A percentile compares a stretch with the other conserved stretches of the same genome.
These are phyloP conservation scores for Gyps fulvus DNA, from an alignment of 2,113 vertebrate genomes.

Conservation along the genomic window DNA sequence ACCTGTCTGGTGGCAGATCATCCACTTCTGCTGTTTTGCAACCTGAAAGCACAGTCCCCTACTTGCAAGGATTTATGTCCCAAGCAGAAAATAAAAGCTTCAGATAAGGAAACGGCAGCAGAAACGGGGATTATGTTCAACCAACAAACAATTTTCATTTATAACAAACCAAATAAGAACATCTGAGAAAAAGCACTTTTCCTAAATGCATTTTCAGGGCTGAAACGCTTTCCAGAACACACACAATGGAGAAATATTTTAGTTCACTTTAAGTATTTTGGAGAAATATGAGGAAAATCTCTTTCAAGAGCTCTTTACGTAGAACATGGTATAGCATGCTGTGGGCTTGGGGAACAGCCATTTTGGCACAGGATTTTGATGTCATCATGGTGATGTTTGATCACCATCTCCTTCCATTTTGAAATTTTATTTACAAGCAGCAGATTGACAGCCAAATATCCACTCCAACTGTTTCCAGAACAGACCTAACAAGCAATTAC, in stretches of 20 bases:
- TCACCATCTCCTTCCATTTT: not conserved
- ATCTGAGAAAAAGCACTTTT: not conserved
- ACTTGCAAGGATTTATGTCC: not conserved
- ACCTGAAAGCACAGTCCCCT: not conserved
- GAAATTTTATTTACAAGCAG: not conserved
- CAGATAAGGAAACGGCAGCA: not conserved
- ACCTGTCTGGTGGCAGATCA: not conserved
- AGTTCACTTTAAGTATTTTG: not conserved
- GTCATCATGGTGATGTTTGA: not conserved
- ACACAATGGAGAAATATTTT: not conserved
- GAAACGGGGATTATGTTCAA: not conserved
- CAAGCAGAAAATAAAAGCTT: not conserved
- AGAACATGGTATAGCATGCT: rapidly evolving
- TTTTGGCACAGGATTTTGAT: not conserved
- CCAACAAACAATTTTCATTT: not conserved
- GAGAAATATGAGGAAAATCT: not conserved
- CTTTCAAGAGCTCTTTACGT: not conserved
- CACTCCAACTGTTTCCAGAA: not conserved
- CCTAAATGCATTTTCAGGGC: not conserved
- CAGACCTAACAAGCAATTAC: not conserved
- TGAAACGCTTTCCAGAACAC: not conserved
- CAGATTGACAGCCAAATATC: not conserved
- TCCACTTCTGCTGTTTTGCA: not conserved
- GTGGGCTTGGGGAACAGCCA: not conserved
- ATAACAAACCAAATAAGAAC: not conserved